A percentile compares a stretch with the other conserved stretches of the same genome.
Conservation (phyloP, 2,113 vertebrate genomes). For the Macroglossus sobrinus region DNA sequence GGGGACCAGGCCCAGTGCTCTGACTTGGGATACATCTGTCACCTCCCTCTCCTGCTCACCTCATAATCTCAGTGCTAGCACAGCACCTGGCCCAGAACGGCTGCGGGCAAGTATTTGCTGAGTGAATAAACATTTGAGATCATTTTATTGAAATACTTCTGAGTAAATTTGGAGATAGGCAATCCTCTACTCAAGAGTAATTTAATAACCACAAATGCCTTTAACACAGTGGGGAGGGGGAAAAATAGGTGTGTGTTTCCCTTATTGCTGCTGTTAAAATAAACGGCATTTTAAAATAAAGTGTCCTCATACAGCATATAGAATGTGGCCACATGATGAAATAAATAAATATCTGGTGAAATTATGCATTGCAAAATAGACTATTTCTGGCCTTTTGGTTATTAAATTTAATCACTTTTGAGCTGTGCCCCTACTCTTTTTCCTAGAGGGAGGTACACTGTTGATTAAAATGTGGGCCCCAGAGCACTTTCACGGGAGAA, state of each 20-base stretch:
- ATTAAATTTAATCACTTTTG: constrained; percentile 84
- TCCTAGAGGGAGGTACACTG: constrained; percentile 79
- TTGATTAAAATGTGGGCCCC: constrained; percentile 83
- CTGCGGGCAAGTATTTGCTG: constrained; percentile 67
- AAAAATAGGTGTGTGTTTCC: constrained; percentile 66
- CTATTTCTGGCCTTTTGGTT: constrained; percentile 81
- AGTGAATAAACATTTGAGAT: constrained; percentile 76
- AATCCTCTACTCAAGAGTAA: constrained; percentile 83
- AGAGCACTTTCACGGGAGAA: constrained; percentile 76
- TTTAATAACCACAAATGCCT: constrained; percentile 81
- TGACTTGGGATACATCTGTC: background rate
- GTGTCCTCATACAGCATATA: constrained; percentile 80
- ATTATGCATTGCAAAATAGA: constrained; percentile 80
- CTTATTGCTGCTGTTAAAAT: constrained; percentile 83
- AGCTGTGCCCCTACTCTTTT: constrained; percentile 56
- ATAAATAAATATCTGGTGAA: constrained; percentile 81
- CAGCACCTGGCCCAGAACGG: background rate
- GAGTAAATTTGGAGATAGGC: constrained; percentile 81
- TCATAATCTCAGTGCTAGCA: background rate
- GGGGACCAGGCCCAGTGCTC: background rate
- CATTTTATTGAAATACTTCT: constrained; percentile 84
- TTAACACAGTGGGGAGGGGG: constrained; percentile 58
- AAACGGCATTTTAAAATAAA: constrained; percentile 87
- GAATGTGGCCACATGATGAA: constrained; percentile 80
- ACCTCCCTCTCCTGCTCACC: background rate